phyloP scores from a whole-genome alignment of 2,797 vertebrate genomes.

The Acipenser transmontanus region DNA sequence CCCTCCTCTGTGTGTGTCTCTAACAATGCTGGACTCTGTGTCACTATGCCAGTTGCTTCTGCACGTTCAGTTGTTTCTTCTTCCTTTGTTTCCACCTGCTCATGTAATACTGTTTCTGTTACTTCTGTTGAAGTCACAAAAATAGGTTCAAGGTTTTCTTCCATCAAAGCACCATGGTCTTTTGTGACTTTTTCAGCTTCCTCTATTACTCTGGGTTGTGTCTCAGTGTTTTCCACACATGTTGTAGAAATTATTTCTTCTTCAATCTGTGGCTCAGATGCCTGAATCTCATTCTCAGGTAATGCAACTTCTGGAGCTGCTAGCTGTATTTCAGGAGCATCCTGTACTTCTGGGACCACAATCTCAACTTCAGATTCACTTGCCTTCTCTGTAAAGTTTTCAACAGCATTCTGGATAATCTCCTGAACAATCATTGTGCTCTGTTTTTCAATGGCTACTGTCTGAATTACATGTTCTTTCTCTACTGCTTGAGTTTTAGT shows the following conservation, averaged over 20 bases:
- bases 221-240: conserved; percentile 22
- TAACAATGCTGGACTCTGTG: too few relatives aligned
- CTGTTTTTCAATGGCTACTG: conserved; percentile 56
- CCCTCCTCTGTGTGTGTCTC: not conserved
- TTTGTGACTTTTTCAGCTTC: conserved; percentile 21
- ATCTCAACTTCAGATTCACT: conserved; percentile 13
- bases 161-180: conserved; percentile 14
- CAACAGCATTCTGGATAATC: conserved; percentile 48
- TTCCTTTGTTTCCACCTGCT: conserved; percentile 21
- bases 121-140: not conserved
- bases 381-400: conserved; percentile 23
- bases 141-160: conserved; percentile 14
- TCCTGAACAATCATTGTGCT: conserved; percentile 40
- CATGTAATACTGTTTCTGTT: accelerated
- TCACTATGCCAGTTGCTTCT: too few relatives aligned
- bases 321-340: conserved; percentile 7
- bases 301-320: conserved; percentile 16
- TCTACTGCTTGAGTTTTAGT: conserved; percentile 17
- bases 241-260: conserved; percentile 33
- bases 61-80: not conserved
- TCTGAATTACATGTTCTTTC: conserved; percentile 18
- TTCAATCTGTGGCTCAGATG: conserved; percentile 30
- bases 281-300: conserved; percentile 4
- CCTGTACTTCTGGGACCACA: not conserved
- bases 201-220: conserved; percentile 19